Base-by-base conservation (phyloP, 2,113 vertebrate genomes). In the Dermatemys mawii region DNA sequence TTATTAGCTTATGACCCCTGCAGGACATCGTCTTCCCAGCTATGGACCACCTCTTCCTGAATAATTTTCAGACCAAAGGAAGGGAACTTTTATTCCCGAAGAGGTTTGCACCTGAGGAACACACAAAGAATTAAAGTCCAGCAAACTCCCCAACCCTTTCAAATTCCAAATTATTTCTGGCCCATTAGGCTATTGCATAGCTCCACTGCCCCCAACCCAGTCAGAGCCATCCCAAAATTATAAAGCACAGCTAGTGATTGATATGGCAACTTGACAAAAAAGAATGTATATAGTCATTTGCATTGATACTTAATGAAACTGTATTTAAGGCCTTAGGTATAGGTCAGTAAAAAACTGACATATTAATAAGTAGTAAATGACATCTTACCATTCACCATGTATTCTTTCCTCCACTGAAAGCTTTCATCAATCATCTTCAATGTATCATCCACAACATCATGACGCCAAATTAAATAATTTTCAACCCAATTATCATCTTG, bases 361-460 rank as follows among this genome's bases (percentile, higher is more conserved):
- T 0, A n/a, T n/a, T n/a, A n/a, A 12, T 22, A 11, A 21, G 1
- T n/a, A 90, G 38, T 2, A 49, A 81, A 84, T 46, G 48, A 79
- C 1, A 83, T n/a, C 98, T 97, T 98, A 99, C 99, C 99, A 87
- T 99, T 99, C 81, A 99, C 91, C 6, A 97, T 93, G 88, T 98
- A 99, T 16, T 99, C 99, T 92, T 99, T 99, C 75, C 99, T 99
- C 99, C 99, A 99, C 53, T 98, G 99, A 89, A 99, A 97, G 96
- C 99, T 99, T 90, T 99, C 99, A 96, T 99, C 99, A 22, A 99
- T 99, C 99, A 99, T 99, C 97, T 99, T 99, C 92, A 99, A 92
- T 2, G 99, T 96, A 81, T 99, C 99, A 4, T 99, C 99, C 54
- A 99, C 89, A 32, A 98, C 95, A 93, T 98, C 98, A 0, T 98